Conservation (phyloP, 1,140 invertebrate genomes). For the Megalopta genalis region DNA sequence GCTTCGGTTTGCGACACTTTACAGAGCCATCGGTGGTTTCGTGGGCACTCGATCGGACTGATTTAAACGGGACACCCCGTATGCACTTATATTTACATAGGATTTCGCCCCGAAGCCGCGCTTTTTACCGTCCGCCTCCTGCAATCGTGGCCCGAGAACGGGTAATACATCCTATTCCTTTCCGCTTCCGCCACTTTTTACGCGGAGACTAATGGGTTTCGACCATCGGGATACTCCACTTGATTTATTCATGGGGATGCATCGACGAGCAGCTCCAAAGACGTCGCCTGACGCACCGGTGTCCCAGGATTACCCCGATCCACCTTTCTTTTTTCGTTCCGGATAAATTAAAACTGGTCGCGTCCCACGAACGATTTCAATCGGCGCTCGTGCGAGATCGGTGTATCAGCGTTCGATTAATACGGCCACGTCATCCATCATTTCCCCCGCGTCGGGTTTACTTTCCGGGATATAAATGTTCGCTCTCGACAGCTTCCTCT, state of each 20-base stretch:
- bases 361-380: not conserved
- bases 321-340: not conserved
- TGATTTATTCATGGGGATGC: conserved; percentile 46
- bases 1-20: too few species aligned
- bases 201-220: conserved; percentile 36
- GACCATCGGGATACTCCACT: conserved; percentile 9
- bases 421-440: conserved; percentile 9
- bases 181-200: conserved; percentile 4
- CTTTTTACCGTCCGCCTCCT: not conserved
- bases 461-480: conserved; percentile 9
- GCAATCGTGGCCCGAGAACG: conserved; percentile 1
- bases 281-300: conserved; percentile 7
- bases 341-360: not conserved
- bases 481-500: conserved; percentile 7
- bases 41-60: too few species aligned
- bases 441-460: not conserved
- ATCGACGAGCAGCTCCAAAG: not conserved
- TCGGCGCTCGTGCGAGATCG: not conserved
- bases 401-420: conserved; percentile 25
- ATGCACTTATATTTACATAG: not conserved
- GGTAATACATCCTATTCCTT: conserved; percentile 47
- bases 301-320: not conserved
- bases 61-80: not conserved
- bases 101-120: not conserved
- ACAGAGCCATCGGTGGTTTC: too few species aligned